phyloP scores from a whole-genome alignment of 2,888 invertebrate genomes.

The Ichneumoninae sp. region DNA sequence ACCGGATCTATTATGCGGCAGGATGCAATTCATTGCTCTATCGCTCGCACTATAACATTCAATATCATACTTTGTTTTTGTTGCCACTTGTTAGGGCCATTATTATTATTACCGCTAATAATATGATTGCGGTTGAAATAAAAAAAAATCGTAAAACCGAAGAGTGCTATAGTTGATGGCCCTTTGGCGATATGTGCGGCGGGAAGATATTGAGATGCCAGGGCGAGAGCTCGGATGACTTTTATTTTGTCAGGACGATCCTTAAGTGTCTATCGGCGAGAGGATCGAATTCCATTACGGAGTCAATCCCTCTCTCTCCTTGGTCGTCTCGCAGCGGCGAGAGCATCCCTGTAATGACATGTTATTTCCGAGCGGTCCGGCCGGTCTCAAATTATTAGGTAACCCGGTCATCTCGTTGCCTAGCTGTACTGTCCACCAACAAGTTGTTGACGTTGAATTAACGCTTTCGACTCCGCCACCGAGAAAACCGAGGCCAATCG shows the following conservation, averaged over 20 bases:
- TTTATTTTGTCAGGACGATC: constrained; percentile 25
- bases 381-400: constrained; percentile 75
- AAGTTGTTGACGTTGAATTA: constrained; percentile 41
- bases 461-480: constrained; percentile 16
- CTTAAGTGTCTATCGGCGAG: constrained; percentile 14
- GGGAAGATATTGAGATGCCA: constrained; percentile 20
- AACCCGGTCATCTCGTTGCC: constrained; percentile 71
- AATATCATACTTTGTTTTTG: constrained; percentile 53
- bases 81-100: constrained; percentile 40
- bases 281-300: constrained; percentile 59
- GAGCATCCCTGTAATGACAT: constrained; percentile 70
- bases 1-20: constrained; percentile 62
- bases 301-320: constrained; percentile 53
- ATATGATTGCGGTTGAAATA: constrained; percentile 59
- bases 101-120: constrained; percentile 64
- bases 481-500: not conserved
- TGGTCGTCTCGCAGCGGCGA: constrained; percentile 31
- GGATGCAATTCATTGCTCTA: constrained; percentile 54
- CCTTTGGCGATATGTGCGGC: constrained; percentile 23
- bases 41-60: constrained; percentile 48
- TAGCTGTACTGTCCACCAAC: constrained; percentile 11
- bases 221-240: not conserved
- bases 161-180: constrained; percentile 22
- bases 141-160: constrained; percentile 44
- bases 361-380: constrained; percentile 68